A percentile compares a stretch with the other conserved stretches of the same genome.
Evolutionary conservation across 2,113 vertebrate species (phyloP).

Genomic region (Pachyramphus minor): DNA sequence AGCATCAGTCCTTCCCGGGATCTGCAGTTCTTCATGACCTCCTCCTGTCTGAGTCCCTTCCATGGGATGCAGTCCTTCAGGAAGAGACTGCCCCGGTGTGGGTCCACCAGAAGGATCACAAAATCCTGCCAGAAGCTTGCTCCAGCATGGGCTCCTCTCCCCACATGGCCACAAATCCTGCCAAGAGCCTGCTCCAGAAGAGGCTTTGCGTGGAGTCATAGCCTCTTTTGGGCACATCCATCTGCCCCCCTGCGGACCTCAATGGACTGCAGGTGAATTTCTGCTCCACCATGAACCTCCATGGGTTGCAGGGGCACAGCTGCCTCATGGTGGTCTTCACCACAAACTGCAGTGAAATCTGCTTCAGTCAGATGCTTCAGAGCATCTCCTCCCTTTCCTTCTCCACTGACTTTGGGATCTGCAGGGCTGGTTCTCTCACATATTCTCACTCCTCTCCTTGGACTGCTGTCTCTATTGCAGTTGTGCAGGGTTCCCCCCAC

Average conservation of each 20-base stretch:
- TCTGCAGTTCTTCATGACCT: neutral
- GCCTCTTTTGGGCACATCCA: neutral
- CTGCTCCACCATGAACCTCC: neutral
- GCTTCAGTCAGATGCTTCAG: no score
- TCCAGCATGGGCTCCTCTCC: neutral
- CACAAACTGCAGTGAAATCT: neutral
- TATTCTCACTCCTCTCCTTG: neutral
- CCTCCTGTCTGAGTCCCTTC: neutral
- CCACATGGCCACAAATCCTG: neutral
- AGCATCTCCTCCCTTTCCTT: neutral
- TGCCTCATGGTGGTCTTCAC: neutral
- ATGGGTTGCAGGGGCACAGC: neutral
- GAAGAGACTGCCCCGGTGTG: neutral
- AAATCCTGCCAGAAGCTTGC: neutral
- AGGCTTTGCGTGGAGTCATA: neutral
- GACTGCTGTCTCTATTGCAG: neutral
- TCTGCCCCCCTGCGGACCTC: neutral
- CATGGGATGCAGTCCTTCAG: neutral
- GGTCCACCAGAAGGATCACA: no score
- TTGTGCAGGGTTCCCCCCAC: neutral
- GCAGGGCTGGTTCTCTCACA: neutral
- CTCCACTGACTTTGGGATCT: neutral
- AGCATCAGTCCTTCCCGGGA: rapidly evolving
- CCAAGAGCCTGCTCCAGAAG: neutral
- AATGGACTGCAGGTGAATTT: neutral